Conservation (phyloP, 2,113 vertebrate genomes). For the Theropithecus gelada region DNA sequence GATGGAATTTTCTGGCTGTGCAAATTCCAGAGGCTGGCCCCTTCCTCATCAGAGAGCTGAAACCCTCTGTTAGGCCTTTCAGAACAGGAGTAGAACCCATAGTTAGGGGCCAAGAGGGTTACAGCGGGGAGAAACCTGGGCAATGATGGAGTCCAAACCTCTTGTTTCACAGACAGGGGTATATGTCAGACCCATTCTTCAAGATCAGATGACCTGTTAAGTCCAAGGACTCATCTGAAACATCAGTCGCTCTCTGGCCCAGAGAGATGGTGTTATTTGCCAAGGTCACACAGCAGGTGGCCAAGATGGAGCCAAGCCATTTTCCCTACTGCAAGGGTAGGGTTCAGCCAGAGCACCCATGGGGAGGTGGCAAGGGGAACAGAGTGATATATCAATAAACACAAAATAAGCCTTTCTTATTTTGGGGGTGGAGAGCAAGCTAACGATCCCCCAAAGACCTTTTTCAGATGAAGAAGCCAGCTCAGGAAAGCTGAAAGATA, state of each 20-base stretch:
- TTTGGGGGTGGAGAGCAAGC: neutral
- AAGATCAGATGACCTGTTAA: neutral
- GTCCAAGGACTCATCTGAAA: neutral
- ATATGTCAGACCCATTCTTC: neutral
- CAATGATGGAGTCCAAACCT: rapidly evolving
- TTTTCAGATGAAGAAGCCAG: neutral
- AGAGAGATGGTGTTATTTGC: neutral
- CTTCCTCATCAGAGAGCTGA: neutral
- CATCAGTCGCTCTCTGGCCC: neutral
- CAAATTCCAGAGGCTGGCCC: neutral
- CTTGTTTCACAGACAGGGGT: rapidly evolving
- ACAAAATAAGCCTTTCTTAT: neutral
- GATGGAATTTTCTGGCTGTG: neutral
- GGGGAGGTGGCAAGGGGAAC: neutral
- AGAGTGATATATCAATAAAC: neutral
- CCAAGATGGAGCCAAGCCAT: neutral
- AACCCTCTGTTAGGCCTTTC: neutral
- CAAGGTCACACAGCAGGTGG: neutral
- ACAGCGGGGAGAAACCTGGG: neutral
- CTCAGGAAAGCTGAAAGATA: neutral
- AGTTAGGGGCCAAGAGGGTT: neutral
- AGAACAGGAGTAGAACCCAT: neutral
- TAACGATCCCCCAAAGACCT: neutral
- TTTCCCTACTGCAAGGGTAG: neutral
- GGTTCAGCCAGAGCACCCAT: neutral